Evolutionary conservation across 2,888 invertebrate species (phyloP), one percentile per base, ranked within the genome.

Genomic region (Junonia oenone): DNA sequence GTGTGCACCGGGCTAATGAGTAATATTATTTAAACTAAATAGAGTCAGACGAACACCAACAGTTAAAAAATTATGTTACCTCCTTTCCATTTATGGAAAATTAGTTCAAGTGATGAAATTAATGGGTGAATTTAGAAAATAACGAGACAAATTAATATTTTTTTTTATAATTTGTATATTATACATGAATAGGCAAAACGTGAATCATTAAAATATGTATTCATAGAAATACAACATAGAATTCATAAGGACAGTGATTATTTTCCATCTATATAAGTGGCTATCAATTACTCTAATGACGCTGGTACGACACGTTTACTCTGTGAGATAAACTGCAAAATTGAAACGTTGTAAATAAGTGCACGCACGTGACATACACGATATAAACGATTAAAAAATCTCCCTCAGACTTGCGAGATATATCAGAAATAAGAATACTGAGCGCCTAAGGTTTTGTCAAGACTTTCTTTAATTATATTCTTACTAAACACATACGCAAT

Each of bases 171-270:
- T 87, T 80, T 85, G 83, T 88, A 88, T 88, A 87, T 86, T 82
- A 85, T 82, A 86, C 84, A 88, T 83, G 87, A 87, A 87, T 88
- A 88, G 87, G 83, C 86, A 87, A 88, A 87, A 83, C 79, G 89
- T 89, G 88, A 85, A 81, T 83, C 75, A 80, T 83, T 84, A 82
- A 84, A 87, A 84, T 79, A 83, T 80, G 79, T 81, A 83, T 76
- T 78, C 75, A 78, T 82, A 83, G 73, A 78, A 77, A 78, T 84
- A 86, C 75, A 80, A 77, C 72, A 80, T 66, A 77, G 68, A 74
- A 65, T 63, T 68, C 61, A 72, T 68, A 67, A 76, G 78, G 78
- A 78, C 67, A 66, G 75, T 81, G 76, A 69, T 72, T 71, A 72
- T 64, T 50, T 76, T 70, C 66, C 67, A 73, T 73, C 76, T 80